Conservation (phyloP, 2,888 invertebrate species). For the Pristionchus arcanus region DNA sequence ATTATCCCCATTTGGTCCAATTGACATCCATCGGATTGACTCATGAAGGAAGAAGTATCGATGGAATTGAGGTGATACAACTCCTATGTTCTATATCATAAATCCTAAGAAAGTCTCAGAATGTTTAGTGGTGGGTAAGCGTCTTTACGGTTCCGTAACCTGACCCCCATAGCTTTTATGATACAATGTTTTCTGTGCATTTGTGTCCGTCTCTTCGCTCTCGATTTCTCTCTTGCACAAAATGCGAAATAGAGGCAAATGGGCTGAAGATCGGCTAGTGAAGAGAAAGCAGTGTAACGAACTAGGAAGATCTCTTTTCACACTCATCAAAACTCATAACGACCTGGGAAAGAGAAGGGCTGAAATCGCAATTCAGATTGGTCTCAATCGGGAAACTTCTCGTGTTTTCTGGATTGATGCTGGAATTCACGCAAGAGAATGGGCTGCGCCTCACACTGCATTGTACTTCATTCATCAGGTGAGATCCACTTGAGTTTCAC, state of each 20-base stretch:
- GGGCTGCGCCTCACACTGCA: conserved; percentile 79
- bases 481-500: background rate
- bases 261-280: background rate
- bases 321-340: background rate
- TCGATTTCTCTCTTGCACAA: conserved; percentile 14
- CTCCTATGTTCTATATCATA: background rate
- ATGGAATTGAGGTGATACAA: conserved; percentile 72
- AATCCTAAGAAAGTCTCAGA: background rate
- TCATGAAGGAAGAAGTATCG: conserved; percentile 76
- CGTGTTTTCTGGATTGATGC: conserved; percentile 79
- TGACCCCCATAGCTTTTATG: conserved; percentile 7
- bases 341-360: background rate
- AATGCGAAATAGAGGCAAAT: background rate
- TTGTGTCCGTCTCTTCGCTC: background rate
- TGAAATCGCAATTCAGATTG: conserved; percentile 66
- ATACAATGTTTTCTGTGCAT: conserved; percentile 3
- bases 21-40: conserved; percentile 76
- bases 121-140: background rate
- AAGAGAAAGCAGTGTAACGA: conserved; percentile 29
- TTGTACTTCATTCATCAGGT: conserved; percentile 79
- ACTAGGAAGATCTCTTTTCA: background rate
- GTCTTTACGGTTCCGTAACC: conserved; percentile 2
- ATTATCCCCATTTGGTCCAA: conserved; percentile 72
- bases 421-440: conserved; percentile 78
- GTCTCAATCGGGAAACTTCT: conserved; percentile 59